These are phyloP conservation scores for Phymatocera aterrima DNA, from an alignment of 2,888 invertebrate genomes.

Conservation along the genomic window DNA sequence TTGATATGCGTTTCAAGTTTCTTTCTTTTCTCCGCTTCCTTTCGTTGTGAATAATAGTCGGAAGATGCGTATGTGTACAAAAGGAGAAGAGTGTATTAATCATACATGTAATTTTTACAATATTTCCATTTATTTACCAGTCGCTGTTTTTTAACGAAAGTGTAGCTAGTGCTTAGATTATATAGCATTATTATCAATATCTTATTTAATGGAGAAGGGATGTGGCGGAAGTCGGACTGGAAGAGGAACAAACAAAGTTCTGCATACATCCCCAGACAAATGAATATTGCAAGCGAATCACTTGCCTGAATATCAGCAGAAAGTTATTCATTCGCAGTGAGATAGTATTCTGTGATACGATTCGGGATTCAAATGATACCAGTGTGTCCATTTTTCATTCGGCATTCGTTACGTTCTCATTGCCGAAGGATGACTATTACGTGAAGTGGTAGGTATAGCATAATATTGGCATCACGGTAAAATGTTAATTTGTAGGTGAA, in stretches of 20 bases:
- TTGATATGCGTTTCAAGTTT: background rate
- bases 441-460: background rate
- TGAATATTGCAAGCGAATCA: background rate
- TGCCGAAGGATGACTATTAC: background rate
- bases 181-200: conserved; percentile 38
- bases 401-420: background rate
- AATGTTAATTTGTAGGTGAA: background rate
- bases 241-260: background rate
- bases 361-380: background rate
- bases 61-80: background rate
- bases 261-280: background rate
- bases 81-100: conserved; percentile 9
- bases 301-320: conserved; percentile 9
- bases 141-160: background rate
- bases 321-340: background rate
- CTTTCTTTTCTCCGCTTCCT: background rate
- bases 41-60: background rate
- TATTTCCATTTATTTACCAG: conserved; percentile 17
- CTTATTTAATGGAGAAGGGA: conserved; percentile 27
- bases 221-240: background rate
- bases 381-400: background rate
- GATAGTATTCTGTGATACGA: background rate
- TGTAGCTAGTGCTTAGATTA: conserved; percentile 39
- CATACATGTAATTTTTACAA: conserved; percentile 17
- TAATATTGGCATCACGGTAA: background rate